These are phyloP conservation scores for Charadrius vociferus DNA, from an alignment of 2,113 vertebrate species.

Conservation along the genomic window DNA sequence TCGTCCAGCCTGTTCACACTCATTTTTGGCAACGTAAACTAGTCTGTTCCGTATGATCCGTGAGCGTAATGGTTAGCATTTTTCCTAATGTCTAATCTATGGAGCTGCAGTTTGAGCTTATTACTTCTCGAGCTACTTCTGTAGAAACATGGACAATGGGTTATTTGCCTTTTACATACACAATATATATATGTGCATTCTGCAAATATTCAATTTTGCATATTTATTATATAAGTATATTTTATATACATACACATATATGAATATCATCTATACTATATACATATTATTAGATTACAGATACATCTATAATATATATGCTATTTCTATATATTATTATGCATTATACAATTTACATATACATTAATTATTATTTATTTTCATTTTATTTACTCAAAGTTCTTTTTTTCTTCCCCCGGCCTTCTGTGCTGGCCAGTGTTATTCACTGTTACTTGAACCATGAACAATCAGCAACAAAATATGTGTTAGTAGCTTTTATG, in stretches of 20 bases:
- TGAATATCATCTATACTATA: background rate
- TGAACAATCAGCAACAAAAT: background rate
- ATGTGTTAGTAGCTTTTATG: background rate
- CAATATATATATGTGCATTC: background rate
- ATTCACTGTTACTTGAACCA: background rate
- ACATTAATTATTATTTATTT: background rate
- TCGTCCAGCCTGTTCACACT: background rate
- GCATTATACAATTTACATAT: background rate
- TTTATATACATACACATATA: background rate
- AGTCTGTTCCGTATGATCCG: background rate
- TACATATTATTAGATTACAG: background rate
- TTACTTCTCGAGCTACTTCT: background rate
- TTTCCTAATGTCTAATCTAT: background rate
- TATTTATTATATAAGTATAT: background rate
- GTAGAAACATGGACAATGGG: background rate
- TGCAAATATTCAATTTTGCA: background rate
- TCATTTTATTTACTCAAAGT: background rate
- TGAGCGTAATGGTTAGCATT: rapidly evolving
- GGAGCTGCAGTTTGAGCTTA: background rate
- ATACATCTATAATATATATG: background rate
- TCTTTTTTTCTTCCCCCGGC: background rate
- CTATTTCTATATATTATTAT: background rate
- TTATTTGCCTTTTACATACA: background rate
- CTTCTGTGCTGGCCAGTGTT: background rate
- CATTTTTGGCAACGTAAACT: background rate